Evolutionary conservation across 1,140 invertebrate species (phyloP).

Genomic region (Neodiprion virginianus): DNA sequence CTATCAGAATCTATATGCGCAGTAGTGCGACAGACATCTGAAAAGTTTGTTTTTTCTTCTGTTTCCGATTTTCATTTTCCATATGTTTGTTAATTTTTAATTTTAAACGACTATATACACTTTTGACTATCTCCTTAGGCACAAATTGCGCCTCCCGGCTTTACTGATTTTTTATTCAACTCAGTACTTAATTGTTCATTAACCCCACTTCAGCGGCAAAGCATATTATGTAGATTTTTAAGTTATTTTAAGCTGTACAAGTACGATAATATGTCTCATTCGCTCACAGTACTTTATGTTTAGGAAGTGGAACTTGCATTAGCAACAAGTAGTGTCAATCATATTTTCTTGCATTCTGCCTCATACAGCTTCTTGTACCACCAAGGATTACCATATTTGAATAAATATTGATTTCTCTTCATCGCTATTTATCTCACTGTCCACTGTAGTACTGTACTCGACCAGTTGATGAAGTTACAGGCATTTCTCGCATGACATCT

Average conservation of each 20-base stretch:
- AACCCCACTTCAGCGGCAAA: background rate
- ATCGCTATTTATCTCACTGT: constrained; percentile 51
- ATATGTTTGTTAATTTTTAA: constrained; percentile 23
- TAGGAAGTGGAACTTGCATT: background rate
- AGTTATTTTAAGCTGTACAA: background rate
- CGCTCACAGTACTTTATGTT: background rate
- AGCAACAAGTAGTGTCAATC: background rate
- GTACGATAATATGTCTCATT: background rate
- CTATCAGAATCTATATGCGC: background rate
- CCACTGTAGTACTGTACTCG: constrained; percentile 57
- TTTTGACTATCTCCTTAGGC: constrained; percentile 30
- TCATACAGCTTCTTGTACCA: background rate
- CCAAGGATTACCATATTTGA: background rate
- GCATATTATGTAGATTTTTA: background rate
- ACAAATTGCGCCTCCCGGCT: constrained; percentile 31
- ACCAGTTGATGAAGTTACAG: constrained; percentile 42
- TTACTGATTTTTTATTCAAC: constrained; percentile 17
- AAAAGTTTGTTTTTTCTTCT: background rate
- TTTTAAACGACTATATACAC: constrained; percentile 25
- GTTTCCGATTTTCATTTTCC: constrained; percentile 14
- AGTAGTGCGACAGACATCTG: background rate
- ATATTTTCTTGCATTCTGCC: background rate
- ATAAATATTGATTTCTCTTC: constrained; percentile 1
- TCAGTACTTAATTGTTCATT: background rate
- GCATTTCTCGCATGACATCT: constrained; percentile 54